phyloP scores from a whole-genome alignment of 2,888 invertebrate species.

The Apotomis turbidana region DNA sequence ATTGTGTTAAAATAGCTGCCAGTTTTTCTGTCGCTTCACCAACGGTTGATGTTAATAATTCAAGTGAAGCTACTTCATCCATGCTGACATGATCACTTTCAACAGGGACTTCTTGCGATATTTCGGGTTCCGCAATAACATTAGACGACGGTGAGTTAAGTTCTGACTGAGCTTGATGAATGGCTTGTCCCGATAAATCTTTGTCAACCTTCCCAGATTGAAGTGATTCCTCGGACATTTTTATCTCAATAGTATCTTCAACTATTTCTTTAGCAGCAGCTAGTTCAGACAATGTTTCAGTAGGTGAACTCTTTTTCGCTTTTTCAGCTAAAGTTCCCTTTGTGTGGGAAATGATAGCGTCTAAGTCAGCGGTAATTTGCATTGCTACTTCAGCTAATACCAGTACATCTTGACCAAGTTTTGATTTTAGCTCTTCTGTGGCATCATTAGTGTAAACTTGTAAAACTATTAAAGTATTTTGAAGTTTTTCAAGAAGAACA shows the following conservation, averaged over 20 bases:
- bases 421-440: slow-evolving; percentile 16
- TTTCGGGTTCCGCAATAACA: not conserved
- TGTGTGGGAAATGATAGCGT: slow-evolving; percentile 21
- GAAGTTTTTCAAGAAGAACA: slow-evolving; percentile 28
- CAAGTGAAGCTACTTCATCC: slow-evolving; percentile 28
- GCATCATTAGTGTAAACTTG: slow-evolving; percentile 31
- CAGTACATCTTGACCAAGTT: slow-evolving; percentile 19
- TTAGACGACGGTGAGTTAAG: not conserved
- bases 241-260: not conserved
- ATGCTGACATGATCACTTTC: slow-evolving; percentile 6
- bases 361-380: slow-evolving; percentile 17
- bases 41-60: slow-evolving; percentile 23
- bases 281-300: no score
- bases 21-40: slow-evolving; percentile 35
- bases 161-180: not conserved
- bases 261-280: not conserved
- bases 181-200: not conserved
- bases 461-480: slow-evolving; percentile 30
- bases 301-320: not conserved
- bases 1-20: slow-evolving; percentile 35
- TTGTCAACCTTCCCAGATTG: not conserved
- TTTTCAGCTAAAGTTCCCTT: slow-evolving; percentile 9
- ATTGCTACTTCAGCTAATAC: slow-evolving; percentile 11
- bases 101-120: not conserved
- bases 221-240: not conserved